Evolutionary conservation across 1,140 invertebrate genomes (phyloP), one percentile per base, ranked within the genome.

Genomic region (Stegodyphus mimosarum): DNA sequence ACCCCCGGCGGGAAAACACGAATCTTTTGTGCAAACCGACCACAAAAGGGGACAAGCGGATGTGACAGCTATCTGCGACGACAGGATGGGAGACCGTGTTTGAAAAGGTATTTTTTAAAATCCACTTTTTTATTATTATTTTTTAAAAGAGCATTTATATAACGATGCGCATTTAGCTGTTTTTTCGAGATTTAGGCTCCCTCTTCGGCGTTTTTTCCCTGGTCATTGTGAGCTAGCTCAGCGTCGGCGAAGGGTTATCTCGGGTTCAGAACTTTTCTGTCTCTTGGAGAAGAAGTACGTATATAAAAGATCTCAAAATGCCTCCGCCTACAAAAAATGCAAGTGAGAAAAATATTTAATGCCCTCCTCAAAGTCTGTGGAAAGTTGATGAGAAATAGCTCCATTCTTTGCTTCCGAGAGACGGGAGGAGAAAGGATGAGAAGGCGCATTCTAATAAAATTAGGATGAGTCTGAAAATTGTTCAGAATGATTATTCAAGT

Each of bases 241-340:
- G 33, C 73, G 74, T 84, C 81, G 51, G 72, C 33, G 72, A 84
- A 84, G 81, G 81, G 81, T 84, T 84, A 84, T 84, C 81, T 84
- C 53, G 66, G 55, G 81, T 75, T 76, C 80, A 74, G 48, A 74
- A 51, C 55, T 60, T 60, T 60, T 60, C 55, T 60, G 9, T 60
- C 55, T 60, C 55, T 60, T 60, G 67, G 17, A 80, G 18, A 60
- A 80, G 71, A 71, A 17, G 33, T 80, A 52, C 77, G 18, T 67
- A 52, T 53, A 71, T 67, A 80, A 80, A 49, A 70, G 53, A n/a
- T 9, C 9, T 60, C 55, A 10, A 15, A 60, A 15, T 60, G 55
- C 55, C 55, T 9, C 55, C 9, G 55, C 15, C 55, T 60, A 60
- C 55, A 60, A 60, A 60, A 60, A 15, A 60, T 60, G 55, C 9